Base-by-base conservation (phyloP, 2,888 invertebrate species). In the Nipponacmea schrenckii region DNA sequence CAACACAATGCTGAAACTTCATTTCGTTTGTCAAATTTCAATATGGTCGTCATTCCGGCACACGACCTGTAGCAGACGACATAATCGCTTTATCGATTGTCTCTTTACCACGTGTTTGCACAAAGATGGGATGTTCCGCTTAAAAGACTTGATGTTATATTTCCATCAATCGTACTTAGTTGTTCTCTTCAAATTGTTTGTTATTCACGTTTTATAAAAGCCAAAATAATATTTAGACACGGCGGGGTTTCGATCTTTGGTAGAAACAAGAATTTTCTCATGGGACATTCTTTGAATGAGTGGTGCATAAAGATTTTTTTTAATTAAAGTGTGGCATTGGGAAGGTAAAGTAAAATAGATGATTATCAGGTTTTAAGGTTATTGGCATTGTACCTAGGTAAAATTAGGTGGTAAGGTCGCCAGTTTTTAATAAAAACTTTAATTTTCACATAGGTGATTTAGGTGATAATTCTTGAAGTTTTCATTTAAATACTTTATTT, bases 21-120 rank as follows among this genome's bases (percentile, higher is more conserved):
- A 10, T 56, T 24, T 56, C 24, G 24, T 56, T 24, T 24, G 24
- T 24, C 56, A 39, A 56, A 20, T 56, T 56, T 56, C 56, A 56
- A 56, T 56, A 56, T 56, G 56, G 56, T 24, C 24, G 56, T 56
- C 56, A 56, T 56, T 56, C 56, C 20, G 56, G 20, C 56, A 56
- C 56, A 56, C 56, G 56, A 56, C 56, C 56, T 24, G 24, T 24
- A 56, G 56, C 56, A 56, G 56, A 20, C 56, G 56, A 56, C 56
- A 56, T 56, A 56, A 56, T 56, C 56, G 56, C 56, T 24, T 24
- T 24, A 56, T 56, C 56, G 56, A 56, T 56, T 56, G 20, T 56
- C 24, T 56, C 20, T 24, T 56, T 56, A 56, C 20, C 56, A 56
- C 56, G 56, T 56, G 56, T 56, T 56, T 56, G 56, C 56, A 56